Percentiles rank a stretch among this genome's conserved stretches.
Conservation (phyloP, 2,888 invertebrate species). For the Microdon myrmicae region DNA sequence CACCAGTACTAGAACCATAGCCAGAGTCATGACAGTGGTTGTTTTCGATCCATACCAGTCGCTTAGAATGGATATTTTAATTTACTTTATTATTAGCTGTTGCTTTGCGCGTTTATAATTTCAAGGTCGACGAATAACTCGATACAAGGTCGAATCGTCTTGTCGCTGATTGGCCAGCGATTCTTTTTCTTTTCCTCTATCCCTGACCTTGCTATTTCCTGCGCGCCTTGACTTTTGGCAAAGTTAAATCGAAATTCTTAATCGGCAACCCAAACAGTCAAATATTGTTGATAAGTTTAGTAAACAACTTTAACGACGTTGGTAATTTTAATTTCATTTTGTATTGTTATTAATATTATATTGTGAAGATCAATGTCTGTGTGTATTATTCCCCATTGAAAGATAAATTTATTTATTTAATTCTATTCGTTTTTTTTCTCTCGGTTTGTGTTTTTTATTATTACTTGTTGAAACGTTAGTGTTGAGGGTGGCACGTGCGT, state of each 20-base stretch:
- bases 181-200: slow-evolving; percentile 15
- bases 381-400: no score
- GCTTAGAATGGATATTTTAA: slow-evolving; percentile 29
- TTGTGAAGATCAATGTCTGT: no score
- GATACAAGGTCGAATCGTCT: slow-evolving; percentile 63
- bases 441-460: neutral
- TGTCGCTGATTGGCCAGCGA: slow-evolving; percentile 25
- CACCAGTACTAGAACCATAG: slow-evolving; percentile 3
- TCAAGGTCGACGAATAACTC: slow-evolving; percentile 67
- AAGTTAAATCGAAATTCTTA: slow-evolving; percentile 4
- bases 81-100: slow-evolving; percentile 53
- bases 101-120: slow-evolving; percentile 54
- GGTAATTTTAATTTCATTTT: no score
- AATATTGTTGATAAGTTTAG: no score
- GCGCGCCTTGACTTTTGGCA: slow-evolving; percentile 21
- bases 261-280: no score
- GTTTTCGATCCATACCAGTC: slow-evolving; percentile 25
- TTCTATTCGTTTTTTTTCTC: neutral
- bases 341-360: no score
- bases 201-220: slow-evolving; percentile 29
- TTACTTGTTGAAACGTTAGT: no score
- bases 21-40: slow-evolving; percentile 30
- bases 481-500: no score
- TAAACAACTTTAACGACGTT: no score
- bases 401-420: slow-evolving; percentile 10